phyloP scores from a whole-genome alignment of 2,888 invertebrate genomes.

The Meteorus colon region DNA sequence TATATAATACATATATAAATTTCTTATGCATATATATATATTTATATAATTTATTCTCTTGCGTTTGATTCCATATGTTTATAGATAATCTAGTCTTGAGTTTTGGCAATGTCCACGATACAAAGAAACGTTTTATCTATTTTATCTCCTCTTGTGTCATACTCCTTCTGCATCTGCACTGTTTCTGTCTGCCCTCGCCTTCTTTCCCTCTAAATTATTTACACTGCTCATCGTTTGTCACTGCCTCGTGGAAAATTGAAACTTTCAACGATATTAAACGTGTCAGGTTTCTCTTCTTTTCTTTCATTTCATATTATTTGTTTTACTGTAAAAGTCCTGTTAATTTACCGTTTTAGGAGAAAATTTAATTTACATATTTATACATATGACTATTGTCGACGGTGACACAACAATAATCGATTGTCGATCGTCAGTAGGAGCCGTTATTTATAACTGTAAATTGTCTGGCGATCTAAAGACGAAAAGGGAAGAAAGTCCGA shows the following conservation, averaged over 20 bases:
- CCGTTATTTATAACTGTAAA: background rate
- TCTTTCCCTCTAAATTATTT: slow-evolving; percentile 38
- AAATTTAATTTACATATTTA: background rate
- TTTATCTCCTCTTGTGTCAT: slow-evolving; percentile 38
- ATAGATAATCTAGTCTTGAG: slow-evolving; percentile 51
- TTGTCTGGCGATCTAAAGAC: slow-evolving; percentile 23
- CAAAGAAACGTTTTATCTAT: slow-evolving; percentile 62
- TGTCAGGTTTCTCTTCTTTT: background rate
- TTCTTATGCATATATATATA: slow-evolving; percentile 14
- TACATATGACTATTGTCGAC: background rate
- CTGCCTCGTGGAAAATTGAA: slow-evolving; percentile 6
- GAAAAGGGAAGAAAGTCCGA: background rate
- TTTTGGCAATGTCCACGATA: slow-evolving; percentile 69
- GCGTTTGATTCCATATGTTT: slow-evolving; percentile 27
- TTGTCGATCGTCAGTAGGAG: slow-evolving; percentile 40
- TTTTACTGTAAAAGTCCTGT: background rate
- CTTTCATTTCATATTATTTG: background rate
- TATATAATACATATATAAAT: slow-evolving; percentile 47
- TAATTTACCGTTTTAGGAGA: background rate
- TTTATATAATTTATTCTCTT: slow-evolving; percentile 29
- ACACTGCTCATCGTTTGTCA: slow-evolving; percentile 16
- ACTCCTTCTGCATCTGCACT: no score
- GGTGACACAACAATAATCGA: slow-evolving; percentile 3
- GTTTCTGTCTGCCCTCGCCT: no score
- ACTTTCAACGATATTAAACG: background rate